Base-by-base conservation (phyloP, 2,888 invertebrate genomes). In the Chrysolina americana region DNA sequence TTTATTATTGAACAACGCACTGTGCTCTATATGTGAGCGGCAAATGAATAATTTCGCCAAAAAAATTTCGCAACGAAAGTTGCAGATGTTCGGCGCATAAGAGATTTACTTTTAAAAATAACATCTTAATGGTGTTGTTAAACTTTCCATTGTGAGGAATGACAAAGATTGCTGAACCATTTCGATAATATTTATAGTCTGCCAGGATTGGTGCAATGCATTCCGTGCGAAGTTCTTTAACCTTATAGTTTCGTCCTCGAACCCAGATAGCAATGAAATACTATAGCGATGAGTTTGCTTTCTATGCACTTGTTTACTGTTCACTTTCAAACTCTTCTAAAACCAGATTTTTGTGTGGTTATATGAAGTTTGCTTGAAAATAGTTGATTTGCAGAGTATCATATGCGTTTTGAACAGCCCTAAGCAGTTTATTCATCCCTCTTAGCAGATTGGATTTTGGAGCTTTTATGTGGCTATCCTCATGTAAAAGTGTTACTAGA, bases 51-150 rank as follows among this genome's bases (percentile, higher is more conserved):
- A 53, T 53, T 53, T 53, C 10, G 53, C 19, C 53, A 53, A 21
- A 53, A 53, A 53, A 53, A 53, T 4, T 21, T 53, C 53, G 53
- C 53, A 53, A 53, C 21, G 21, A 21, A 19, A 53, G 19, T 21
- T 21, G 53, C 53, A 53, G 53, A 53, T 53, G 53, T 21, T 21
- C 21, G 21, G 53, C 5, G 53, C 53, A 23, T 53, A 19, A 13
- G 53, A 53, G 21, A 53, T 53, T 21, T 53, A 53, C 21, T 53
- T 53, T 53, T 21, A 53, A 53, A 53, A 53, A 53, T 53, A 53
- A 53, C 53, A 53, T 11, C 53, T 53, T 44, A 44, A 53, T 53
- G 53, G 53, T 53, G 53, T 19, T 21, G 53, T 53, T 53, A 19
- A 53, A 53, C 53, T 53, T 53, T 53, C 11, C 53, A 53, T 53